Conservation (phyloP, 2,113 vertebrate species). For the Smithornis capensis region DNA sequence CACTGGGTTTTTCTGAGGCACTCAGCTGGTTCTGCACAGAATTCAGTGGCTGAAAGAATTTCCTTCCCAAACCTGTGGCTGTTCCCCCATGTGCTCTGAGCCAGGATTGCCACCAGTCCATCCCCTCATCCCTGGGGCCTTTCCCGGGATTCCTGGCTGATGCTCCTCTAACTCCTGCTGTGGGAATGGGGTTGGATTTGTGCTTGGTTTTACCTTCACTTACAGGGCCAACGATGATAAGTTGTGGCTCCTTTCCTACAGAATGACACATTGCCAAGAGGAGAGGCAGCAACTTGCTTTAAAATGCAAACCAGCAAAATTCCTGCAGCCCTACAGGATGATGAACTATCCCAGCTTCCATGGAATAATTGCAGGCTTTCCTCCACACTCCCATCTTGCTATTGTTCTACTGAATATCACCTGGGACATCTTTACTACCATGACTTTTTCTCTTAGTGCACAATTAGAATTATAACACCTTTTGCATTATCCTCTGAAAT, state of each 20-base stretch:
- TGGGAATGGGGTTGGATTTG: neutral
- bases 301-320: neutral
- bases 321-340: neutral
- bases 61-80: neutral
- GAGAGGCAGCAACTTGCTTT: neutral
- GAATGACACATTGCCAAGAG: neutral
- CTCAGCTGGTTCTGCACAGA: neutral
- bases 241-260: neutral
- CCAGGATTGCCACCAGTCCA: rapidly evolving
- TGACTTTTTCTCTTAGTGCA: neutral
- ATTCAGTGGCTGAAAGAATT: neutral
- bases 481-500: neutral
- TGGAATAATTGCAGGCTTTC: constrained; percentile 28
- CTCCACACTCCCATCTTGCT: neutral
- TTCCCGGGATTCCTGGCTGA: neutral
- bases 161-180: neutral
- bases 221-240: neutral
- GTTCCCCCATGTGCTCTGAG: neutral
- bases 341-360: neutral
- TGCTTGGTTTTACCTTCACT: neutral
- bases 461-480: neutral
- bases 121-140: neutral
- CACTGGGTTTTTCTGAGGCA: neutral
- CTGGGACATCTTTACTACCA: neutral
- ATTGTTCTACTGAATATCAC: neutral